Conservation (phyloP, 2,113 vertebrate species). For the Dasypus novemcinctus region DNA sequence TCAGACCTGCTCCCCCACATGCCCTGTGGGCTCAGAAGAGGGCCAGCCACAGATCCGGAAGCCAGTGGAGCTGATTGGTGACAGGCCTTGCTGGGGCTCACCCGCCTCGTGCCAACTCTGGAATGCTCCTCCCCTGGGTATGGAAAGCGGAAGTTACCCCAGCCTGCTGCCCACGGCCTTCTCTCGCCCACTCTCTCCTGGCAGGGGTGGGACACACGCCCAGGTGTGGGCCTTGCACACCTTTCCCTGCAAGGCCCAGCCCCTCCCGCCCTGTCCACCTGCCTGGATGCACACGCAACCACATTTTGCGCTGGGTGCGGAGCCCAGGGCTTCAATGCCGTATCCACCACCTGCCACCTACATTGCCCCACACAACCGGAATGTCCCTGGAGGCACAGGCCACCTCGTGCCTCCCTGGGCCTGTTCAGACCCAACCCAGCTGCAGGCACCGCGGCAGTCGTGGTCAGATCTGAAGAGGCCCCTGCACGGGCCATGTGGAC, state of each 20-base stretch:
- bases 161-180: background rate
- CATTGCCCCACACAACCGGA: background rate
- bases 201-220: background rate
- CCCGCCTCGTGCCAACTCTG: background rate
- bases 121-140: background rate
- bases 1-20: background rate
- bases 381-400: background rate
- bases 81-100: background rate
- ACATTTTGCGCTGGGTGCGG: background rate
- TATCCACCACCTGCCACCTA: background rate
- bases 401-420: too few relatives aligned
- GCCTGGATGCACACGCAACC: background rate
- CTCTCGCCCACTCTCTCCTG: background rate
- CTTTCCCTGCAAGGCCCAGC: background rate
- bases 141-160: too few relatives aligned
- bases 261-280: background rate
- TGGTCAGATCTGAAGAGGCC: background rate
- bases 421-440: background rate
- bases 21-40: fast-evolving
- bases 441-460: background rate
- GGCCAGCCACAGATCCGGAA: fast-evolving
- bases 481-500: background rate
- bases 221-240: background rate
- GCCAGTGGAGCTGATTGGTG: background rate
- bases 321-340: background rate